phyloP scores from a whole-genome alignment of 2,888 invertebrate genomes.

The Microdon myrmicae region DNA sequence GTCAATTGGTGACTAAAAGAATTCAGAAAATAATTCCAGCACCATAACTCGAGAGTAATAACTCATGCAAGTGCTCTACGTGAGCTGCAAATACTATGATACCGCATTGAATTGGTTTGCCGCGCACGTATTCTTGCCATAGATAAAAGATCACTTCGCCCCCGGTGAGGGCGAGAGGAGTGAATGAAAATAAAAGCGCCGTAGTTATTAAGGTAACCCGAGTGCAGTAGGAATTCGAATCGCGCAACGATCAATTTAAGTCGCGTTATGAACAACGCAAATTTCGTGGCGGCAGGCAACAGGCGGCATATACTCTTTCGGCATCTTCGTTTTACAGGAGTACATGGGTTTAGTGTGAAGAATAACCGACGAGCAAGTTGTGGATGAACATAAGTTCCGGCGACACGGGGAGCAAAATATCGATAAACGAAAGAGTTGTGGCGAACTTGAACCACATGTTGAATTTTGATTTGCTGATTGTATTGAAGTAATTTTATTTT shows the following conservation, averaged over 20 bases:
- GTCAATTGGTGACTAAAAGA: constrained; percentile 12
- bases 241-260: constrained; percentile 30
- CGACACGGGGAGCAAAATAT: too few species aligned
- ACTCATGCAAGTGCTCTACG: constrained; percentile 37
- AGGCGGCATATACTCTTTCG: too few species aligned
- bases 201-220: constrained; percentile 26
- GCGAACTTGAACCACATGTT: too few species aligned
- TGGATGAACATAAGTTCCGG: too few species aligned
- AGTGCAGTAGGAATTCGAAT: constrained; percentile 43
- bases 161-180: constrained; percentile 14
- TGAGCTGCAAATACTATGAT: constrained; percentile 17
- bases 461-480: too few species aligned
- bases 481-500: too few species aligned
- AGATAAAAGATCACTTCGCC: constrained; percentile 42
- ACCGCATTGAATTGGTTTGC: constrained; percentile 38
- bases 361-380: too few species aligned
- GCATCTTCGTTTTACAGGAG: too few species aligned
- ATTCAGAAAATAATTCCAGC: constrained; percentile 6
- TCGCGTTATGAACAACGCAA: constrained; percentile 26
- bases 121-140: constrained; percentile 38
- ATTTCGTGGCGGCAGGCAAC: constrained; percentile 25
- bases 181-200: constrained; percentile 30
- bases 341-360: too few species aligned
- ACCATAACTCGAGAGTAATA: constrained; percentile 26
- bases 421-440: too few species aligned